Evolutionary conservation across 2,888 invertebrate species (phyloP), one percentile per base, ranked within the genome.

Genomic region (Ophioninae sp.): DNA sequence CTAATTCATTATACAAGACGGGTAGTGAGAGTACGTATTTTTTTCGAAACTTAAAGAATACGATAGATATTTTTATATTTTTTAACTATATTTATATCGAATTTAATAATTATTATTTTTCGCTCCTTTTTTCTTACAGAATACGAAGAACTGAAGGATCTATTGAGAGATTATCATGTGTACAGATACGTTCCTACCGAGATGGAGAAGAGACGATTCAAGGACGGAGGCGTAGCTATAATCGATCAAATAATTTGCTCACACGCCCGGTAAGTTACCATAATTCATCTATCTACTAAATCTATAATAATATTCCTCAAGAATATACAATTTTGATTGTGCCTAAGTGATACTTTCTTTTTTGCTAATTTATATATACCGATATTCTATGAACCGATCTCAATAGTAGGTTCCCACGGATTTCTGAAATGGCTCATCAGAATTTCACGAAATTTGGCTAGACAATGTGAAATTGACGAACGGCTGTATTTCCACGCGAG

Each of bases 191-290:
- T 84, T 30, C 95, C 96, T 0, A 91, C 93, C 39, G 85, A 90
- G n/a, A 88, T 89, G n/a, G 93, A 96, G 10, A 93, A 94, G 85
- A 89, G 93, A 2, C 92, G 93, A 79, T 95, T 94, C 86, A 95
- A 95, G 91, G 98, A 98, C 91, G 99, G 99, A 1, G 98, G 97
- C 1, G 91, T 97, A 37, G 98, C 99, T 0, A 97, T 99, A 79
- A 95, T 99, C 72, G 99, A 99, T 91, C 99, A 99, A 94, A 97
- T 99, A 89, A 97, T 99, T 87, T 98, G 98, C 93, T 96, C 99
- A 0, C 96, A 96, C 93, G 96, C 98, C 0, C 95, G 95, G 94
- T 95, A 91, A 87, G 39, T 41, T 67, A 30, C 30, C 30, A 3
- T 30, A 30, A 30, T 30, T n/a, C n/a, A n/a, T n/a, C n/a, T n/a